A percentile compares a stretch with the other conserved stretches of the same genome.
phyloP scores from a whole-genome alignment of 2,113 vertebrate genomes.

The Verasper variegatus region DNA sequence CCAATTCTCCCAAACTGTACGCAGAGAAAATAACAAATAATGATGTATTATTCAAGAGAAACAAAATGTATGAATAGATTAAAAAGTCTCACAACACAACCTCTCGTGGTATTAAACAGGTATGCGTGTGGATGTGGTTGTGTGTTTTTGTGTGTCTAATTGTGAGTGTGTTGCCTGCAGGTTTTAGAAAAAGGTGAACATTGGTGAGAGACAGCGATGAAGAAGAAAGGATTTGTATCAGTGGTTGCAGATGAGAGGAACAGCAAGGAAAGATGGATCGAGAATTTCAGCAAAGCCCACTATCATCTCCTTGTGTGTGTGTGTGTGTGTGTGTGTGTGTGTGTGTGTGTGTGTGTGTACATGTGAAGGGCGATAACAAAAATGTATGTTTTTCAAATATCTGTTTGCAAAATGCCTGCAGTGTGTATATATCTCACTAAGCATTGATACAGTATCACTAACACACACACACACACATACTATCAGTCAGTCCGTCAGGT shows the following conservation, averaged over 20 bases:
- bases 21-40: constrained; percentile 60
- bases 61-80: constrained; percentile 69
- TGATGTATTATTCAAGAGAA: constrained; percentile 72
- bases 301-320: constrained; percentile 50
- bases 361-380: constrained; percentile 39
- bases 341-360: constrained; percentile 18
- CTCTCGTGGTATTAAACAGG: constrained; percentile 52
- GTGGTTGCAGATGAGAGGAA: constrained; percentile 50
- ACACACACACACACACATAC: constrained; percentile 28
- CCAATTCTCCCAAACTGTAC: constrained; percentile 39
- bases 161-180: constrained; percentile 34
- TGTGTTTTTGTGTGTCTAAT: constrained; percentile 16
- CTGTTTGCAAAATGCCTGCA: constrained; percentile 36
- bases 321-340: constrained; percentile 21
- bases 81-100: constrained; percentile 64
- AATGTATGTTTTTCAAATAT: constrained; percentile 57
- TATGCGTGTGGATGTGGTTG: constrained; percentile 15
- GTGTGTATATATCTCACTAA: constrained; percentile 55
- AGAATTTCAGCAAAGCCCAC: constrained; percentile 59
- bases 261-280: constrained; percentile 58
- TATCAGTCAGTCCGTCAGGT: constrained; percentile 41
- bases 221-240: constrained; percentile 62
- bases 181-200: constrained; percentile 42
- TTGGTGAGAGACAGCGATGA: constrained; percentile 30
- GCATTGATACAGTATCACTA: constrained; percentile 37